Conservation (phyloP, 2,888 invertebrate genomes). For the Leuctra nigra region DNA sequence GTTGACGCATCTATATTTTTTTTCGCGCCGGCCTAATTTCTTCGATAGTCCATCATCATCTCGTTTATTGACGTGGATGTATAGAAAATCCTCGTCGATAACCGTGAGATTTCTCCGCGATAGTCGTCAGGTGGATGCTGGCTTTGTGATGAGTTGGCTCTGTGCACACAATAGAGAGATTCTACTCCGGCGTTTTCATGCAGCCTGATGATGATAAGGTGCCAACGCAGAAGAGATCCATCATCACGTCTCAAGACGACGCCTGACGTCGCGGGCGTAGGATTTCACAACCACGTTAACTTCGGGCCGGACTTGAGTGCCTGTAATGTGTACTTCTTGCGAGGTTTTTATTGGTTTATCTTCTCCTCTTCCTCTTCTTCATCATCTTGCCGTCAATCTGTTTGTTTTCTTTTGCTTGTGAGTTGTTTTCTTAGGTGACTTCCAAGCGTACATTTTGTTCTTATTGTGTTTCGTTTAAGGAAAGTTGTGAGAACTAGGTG, state of each 20-base stretch:
- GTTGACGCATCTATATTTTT: not conserved
- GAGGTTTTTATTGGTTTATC: too few relatives aligned
- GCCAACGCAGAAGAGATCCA: constrained; percentile 19
- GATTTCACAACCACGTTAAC: not conserved
- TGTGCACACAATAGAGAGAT: not conserved
- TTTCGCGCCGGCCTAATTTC: too few relatives aligned
- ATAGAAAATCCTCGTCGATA: not conserved
- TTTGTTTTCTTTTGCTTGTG: too few relatives aligned
- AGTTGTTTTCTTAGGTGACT: too few relatives aligned
- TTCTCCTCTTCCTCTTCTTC: too few relatives aligned
- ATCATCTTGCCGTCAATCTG: too few relatives aligned
- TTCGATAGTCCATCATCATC: not conserved
- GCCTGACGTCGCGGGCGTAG: not conserved
- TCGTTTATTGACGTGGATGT: not conserved
- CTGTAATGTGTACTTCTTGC: too few relatives aligned
- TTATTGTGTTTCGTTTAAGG: too few relatives aligned
- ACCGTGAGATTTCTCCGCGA: not conserved
- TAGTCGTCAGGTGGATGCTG: not conserved
- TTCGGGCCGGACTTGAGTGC: too few relatives aligned
- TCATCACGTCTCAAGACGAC: constrained; percentile 14
- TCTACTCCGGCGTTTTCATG: not conserved
- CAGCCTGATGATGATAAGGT: constrained; percentile 20
- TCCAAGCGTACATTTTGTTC: too few relatives aligned
- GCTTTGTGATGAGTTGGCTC: not conserved
- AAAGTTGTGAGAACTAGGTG: too few relatives aligned